Percentiles rank a stretch among this genome's conserved stretches.
These are phyloP conservation scores for Hydrolagus colliei DNA, from an alignment of 2,797 vertebrate genomes.

Conservation along the genomic window DNA sequence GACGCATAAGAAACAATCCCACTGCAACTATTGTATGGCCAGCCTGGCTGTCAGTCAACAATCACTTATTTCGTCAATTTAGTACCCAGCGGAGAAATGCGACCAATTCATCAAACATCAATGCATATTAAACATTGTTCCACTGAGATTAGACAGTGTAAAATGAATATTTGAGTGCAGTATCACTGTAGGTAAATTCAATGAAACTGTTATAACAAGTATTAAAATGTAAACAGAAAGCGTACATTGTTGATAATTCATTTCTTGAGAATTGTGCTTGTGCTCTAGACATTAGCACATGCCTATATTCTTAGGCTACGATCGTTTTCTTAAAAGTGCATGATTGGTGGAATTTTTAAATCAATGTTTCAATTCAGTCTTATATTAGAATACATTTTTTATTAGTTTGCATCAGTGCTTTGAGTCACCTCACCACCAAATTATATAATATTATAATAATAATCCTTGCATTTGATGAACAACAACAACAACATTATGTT, in stretches of 20 bases:
- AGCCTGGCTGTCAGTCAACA: constrained; percentile 5
- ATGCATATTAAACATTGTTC: constrained; percentile 3
- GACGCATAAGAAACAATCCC: neutral
- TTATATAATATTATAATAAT: too few species aligned
- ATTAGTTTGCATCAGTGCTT: too few species aligned
- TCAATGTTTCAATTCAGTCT: too few species aligned
- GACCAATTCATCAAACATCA: constrained; percentile 13
- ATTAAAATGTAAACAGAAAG: neutral
- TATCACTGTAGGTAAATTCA: neutral
- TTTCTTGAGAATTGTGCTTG: too few species aligned
- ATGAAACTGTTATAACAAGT: neutral
- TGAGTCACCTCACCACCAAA: too few species aligned
- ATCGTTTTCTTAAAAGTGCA: too few species aligned
- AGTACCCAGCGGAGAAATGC: neutral
- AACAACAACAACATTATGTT: too few species aligned
- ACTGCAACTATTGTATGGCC: neutral
- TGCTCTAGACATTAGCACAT: too few species aligned
- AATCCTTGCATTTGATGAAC: too few species aligned
- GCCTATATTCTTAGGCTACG: too few species aligned
- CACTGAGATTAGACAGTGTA: constrained; percentile 6
- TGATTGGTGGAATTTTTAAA: too few species aligned
- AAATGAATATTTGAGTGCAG: constrained; percentile 1
- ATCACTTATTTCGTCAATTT: constrained; percentile 5
- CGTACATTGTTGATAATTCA: neutral
- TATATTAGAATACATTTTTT: too few species aligned